Base-by-base conservation (phyloP, 2,888 invertebrate species). In the Leptogaster cylindrica region DNA sequence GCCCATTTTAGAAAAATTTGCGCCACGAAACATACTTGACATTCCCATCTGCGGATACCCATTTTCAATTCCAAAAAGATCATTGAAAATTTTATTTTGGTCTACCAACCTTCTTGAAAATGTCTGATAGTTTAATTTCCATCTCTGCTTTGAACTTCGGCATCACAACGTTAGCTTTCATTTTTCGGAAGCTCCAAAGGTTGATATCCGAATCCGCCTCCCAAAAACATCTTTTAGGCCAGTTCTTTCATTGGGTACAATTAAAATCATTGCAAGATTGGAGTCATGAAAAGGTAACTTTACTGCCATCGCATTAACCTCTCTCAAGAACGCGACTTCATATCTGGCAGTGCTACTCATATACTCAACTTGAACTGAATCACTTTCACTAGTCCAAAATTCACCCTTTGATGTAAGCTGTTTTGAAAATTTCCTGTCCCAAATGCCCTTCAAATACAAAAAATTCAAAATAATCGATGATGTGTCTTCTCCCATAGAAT, bases 111-210 rank as follows among this genome's bases (percentile, higher is more conserved):
- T 89, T 83, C 31, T 82, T 77, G 46, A 93, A 79, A 50, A 86
- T 75, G 0, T 82, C 78, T 1, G 81, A 82, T 68, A 93, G 80
- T 67, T 90, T 83, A 6, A 90, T 84, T 65, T 86, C 86, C 14
- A 87, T 86, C 78, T 93, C 92, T 52, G 92, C 86, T 79, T 90
- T 92, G 78, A 94, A 94, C 79, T 90, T 92, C 3, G 94, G 94
- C 48, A 94, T 77, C 16, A 84, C 84, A 1, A 93, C 85, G 28
- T 74, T 65, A 1, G 79, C 87, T 76, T 88, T 86, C 0, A 78
- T 79, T 0, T 74, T 71, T 61, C 71, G 72, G 83, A 85, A 80
- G 4, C n/a, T 36, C 1, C 79, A 74, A 16, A 89, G 74, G 1
- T 85, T 83, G 87, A 83, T 33, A 85, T 78, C 1, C 76, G 77